Evolutionary conservation across 2,888 invertebrate genomes (phyloP), one percentile per base, ranked within the genome.

Genomic region (Aelia acuminata): DNA sequence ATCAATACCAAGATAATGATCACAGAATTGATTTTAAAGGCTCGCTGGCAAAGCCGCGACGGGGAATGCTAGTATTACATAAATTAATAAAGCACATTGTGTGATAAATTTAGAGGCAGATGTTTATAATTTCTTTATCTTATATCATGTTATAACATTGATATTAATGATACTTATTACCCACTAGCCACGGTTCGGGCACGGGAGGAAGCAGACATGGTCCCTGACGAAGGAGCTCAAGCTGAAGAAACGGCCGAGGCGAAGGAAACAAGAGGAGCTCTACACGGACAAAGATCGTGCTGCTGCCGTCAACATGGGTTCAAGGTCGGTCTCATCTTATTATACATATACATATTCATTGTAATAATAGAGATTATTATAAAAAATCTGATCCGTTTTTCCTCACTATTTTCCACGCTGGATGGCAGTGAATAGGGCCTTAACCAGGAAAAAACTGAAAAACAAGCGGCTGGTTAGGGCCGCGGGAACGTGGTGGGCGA

Each of bases 241-340:
- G 31, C 91, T 91, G 84, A 92, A 92, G 90, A 90, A 87, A 53
- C 88, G 89, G 87, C 89, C 88, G 70, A 84, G 89, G 84, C 84
- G 88, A 35, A 87, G 89, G 39, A 88, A 90, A 39, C 90, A 91
- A 70, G 97, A 97, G 91, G 97, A 97, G 91, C 92, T 96, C 39
- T 98, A 97, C 91, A 97, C 97, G 35, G 98, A 98, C 92, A 98
- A 98, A 91, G 97, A 97, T 92, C 93, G 98, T 11, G 98, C 97
- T 0, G 97, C 98, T 0, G 97, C 97, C 0, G 97, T 97, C 26
- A 96, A 97, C 91, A 92, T 96, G 94, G 97, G 96, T 0, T 95
- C 95, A n/a, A 86, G 87, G 87, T 87, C 80, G 47, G 57, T 10
- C 53, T 35, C 31, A 1, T n/a, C n/a, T 5, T 43, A 22, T 43